Conservation (phyloP, 2,797 vertebrate genomes). For the Liasis olivaceus region DNA sequence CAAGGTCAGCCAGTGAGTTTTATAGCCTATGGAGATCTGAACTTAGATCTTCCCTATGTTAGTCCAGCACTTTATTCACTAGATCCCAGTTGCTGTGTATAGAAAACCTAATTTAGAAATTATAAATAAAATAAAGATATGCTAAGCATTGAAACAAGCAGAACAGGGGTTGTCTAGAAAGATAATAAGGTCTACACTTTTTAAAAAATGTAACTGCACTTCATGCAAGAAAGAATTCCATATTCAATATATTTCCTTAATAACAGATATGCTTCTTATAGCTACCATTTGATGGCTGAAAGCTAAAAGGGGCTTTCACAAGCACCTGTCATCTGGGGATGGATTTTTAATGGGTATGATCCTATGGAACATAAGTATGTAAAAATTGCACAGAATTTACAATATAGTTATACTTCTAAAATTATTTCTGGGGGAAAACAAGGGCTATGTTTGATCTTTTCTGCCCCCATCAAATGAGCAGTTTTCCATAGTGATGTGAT, state of each 20-base stretch:
- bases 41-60: neutral
- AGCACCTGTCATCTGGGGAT: conserved; percentile 10
- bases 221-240: neutral
- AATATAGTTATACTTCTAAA: neutral
- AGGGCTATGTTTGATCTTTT: neutral
- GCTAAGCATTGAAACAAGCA: neutral
- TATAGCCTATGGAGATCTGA: neutral
- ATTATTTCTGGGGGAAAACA: neutral
- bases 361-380: neutral
- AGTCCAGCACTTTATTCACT: neutral
- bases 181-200: neutral
- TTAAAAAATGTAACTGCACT: neutral
- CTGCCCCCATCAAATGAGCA: neutral
- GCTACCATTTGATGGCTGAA: neutral
- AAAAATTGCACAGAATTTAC: neutral
- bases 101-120: neutral
- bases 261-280: conserved; percentile 6
- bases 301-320: neutral
- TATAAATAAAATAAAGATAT: neutral
- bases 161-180: neutral
- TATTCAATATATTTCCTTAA: neutral
- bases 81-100: neutral
- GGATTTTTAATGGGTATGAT: neutral
- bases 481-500: neutral
- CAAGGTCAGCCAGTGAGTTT: neutral